These are phyloP conservation scores for Sphyrna mokarran DNA, from an alignment of 2,113 vertebrate species.

Conservation along the genomic window DNA sequence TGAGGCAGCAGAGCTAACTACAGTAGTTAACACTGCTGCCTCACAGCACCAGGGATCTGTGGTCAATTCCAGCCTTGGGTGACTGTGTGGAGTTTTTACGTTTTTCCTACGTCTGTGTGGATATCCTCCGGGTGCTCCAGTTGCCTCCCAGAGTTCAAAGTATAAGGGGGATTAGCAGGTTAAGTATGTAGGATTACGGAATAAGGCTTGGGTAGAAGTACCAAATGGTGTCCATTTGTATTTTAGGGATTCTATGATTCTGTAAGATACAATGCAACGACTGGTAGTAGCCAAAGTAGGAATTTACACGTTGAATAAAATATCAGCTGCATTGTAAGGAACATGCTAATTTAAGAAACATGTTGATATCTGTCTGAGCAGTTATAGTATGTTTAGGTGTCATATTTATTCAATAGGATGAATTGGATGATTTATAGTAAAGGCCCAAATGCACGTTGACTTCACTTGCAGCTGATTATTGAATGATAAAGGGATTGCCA, in stretches of 20 bases:
- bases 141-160: no score
- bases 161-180: no score
- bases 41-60: no score
- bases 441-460: slow-evolving; percentile 8
- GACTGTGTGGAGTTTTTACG: no score
- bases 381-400: background rate
- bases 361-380: background rate
- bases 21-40: no score
- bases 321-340: background rate
- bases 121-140: no score
- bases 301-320: background rate
- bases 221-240: no score
- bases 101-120: no score
- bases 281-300: background rate
- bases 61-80: no score
- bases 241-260: background rate
- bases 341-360: background rate
- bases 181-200: no score
- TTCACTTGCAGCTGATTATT: slow-evolving; percentile 7
- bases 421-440: slow-evolving; percentile 3
- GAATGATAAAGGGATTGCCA: background rate
- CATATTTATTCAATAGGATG: background rate
- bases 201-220: no score
- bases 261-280: background rate
- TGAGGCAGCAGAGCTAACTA: no score